phyloP scores from a whole-genome alignment of 2,888 invertebrate species.

The Cheilosia pagana region DNA sequence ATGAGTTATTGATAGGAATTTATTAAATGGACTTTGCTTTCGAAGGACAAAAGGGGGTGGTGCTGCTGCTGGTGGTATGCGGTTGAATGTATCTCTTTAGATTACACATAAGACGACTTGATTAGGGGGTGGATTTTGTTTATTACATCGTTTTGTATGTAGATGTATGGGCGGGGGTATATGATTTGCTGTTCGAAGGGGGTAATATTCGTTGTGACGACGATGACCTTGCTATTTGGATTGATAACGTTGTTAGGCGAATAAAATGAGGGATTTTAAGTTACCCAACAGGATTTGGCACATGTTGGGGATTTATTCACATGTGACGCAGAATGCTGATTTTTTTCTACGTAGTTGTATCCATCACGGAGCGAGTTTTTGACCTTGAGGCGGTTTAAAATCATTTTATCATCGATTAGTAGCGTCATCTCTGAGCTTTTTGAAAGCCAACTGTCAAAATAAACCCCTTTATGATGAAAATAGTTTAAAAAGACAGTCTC shows the following conservation, averaged over 20 bases:
- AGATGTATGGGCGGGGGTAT: constrained; percentile 6
- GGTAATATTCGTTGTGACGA: constrained; percentile 50
- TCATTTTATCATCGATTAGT: too few relatives aligned
- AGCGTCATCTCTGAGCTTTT: too few relatives aligned
- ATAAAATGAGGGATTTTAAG: constrained; percentile 67
- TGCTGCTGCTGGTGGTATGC: background rate
- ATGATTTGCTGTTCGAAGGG: constrained; percentile 25
- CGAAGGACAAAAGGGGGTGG: constrained; percentile 24
- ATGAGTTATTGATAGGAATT: constrained; percentile 74
- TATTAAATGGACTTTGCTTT: constrained; percentile 63
- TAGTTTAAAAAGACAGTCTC: too few relatives aligned
- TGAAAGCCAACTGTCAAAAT: too few relatives aligned
- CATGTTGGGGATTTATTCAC: background rate
- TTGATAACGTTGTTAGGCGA: constrained; percentile 58
- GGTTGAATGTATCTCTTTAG: constrained; percentile 37
- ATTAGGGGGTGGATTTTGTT: constrained; percentile 72
- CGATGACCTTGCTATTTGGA: constrained; percentile 20
- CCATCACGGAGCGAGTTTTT: too few relatives aligned
- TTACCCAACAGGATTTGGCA: constrained; percentile 58
- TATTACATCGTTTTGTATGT: constrained; percentile 43
- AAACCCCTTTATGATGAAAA: too few relatives aligned
- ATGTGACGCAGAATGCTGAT: background rate
- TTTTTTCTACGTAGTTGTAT: too few relatives aligned
- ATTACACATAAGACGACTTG: constrained; percentile 59
- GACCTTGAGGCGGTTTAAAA: too few relatives aligned